Evolutionary conservation across 1,140 invertebrate genomes (phyloP), one percentile per base, ranked within the genome.

Genomic region (Euwallacea similis): DNA sequence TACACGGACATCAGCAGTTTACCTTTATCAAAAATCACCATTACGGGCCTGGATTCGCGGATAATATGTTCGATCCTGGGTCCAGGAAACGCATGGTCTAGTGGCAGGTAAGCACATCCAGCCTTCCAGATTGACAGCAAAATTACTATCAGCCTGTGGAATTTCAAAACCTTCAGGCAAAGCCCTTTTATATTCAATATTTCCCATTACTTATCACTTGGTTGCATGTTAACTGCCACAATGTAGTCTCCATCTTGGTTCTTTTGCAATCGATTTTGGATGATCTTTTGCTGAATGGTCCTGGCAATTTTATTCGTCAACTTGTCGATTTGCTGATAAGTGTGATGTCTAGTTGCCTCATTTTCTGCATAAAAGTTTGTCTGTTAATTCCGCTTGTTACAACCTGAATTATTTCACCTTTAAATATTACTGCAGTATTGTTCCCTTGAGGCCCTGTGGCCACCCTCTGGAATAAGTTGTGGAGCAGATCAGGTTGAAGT

Each of bases 81-180:
- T 11, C 85, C 85, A 0, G 93, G 92, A 76, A 93, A 93, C 58
- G 86, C 87, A 0, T 88, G 86, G 78, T 95, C 93, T 64, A 95
- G 83, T 0, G 93, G 93, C 43, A 96, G 80, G 80, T 95, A 96
- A 0, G 92, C 89, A 54, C 90, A 90, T 0, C 93, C 93, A 0
- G 88, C 83, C 84, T 95, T 96, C 85, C 91, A 88, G 54, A 92
- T 88, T 9, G 90, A 88, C 65, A 95, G 78, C 21, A 96, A 80
- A 0, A 87, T 82, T 0, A 87, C 83, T 1, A 94, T 85, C 16
- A 94, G 84, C 15, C 86, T 85, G 21, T 4, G 21, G 21, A 33
- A 33, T 33, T 33, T 33, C 21, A 1, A 33, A 33, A 4, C 1
- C 21, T 33, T 33, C 4, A 33, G 4, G 21, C 21, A 33, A 33